Conservation (phyloP, 1,140 invertebrate genomes). For the Spodoptera litura region DNA sequence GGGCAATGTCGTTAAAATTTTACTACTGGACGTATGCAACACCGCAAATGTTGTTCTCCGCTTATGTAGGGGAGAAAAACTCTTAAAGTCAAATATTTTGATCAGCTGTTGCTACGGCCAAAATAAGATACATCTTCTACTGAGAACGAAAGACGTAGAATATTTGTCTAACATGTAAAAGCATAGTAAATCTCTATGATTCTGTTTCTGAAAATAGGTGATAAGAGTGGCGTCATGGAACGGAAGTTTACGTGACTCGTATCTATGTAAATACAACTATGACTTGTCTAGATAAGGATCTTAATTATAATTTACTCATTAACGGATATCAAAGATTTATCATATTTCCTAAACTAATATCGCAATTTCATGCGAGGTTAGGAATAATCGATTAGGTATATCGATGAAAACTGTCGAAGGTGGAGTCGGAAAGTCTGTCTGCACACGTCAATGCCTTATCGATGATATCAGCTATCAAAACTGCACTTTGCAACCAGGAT, state of each 20-base stretch:
- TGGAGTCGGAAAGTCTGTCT: conserved; percentile 26
- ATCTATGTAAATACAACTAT: background rate
- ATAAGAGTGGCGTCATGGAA: conserved; percentile 14
- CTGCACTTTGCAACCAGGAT: conserved; percentile 28
- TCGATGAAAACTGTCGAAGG: conserved; percentile 18
- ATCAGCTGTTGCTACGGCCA: conserved; percentile 9
- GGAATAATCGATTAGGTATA: background rate
- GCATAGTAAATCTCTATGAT: no score
- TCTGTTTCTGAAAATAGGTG: background rate
- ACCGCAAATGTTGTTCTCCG: conserved; percentile 33
- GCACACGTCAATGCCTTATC: conserved; percentile 16
- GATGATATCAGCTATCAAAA: background rate
- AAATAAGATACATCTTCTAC: background rate
- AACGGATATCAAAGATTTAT: conserved; percentile 3
- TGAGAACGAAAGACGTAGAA: background rate
- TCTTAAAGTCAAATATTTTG: background rate
- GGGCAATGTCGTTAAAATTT: conserved; percentile 59
- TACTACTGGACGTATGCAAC: conserved; percentile 57
- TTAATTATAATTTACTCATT: background rate
- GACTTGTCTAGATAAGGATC: background rate
- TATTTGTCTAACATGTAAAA: no score
- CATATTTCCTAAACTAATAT: background rate
- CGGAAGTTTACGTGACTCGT: background rate
- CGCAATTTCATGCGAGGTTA: background rate
- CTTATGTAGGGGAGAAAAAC: background rate